phyloP scores from a whole-genome alignment of 2,113 vertebrate genomes.

The western clawed frog (Xenopus tropicalis) region UCB_Xtro_10.0 CM004444.2:116404501-116405000 shows the following conservation, averaged over 20 bases:
- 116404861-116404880: too few species aligned
- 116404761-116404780: constrained; percentile 9
- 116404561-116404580: constrained; percentile 39
- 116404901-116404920: too few species aligned
- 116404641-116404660: constrained; percentile 2
- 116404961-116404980: too few species aligned
- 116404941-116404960: too few species aligned
- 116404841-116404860: too few species aligned
- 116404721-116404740: not conserved
- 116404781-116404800: constrained; percentile 11
- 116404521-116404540: constrained; percentile 38
- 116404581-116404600: constrained; percentile 35
- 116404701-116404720: constrained; percentile 3
- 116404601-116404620: constrained; percentile 36
- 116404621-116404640: constrained; percentile 25
- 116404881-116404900: too few species aligned
- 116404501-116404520: constrained; percentile 37
- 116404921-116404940: too few species aligned
- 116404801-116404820: too few species aligned
- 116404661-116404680: constrained; percentile 24
- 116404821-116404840: constrained; percentile 23
- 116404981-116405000: too few species aligned
- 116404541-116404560: constrained; percentile 39
- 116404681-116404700: constrained; percentile 18
- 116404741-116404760: constrained; percentile 18